Evolutionary conservation across 2,797 vertebrate genomes (phyloP).

Genomic region (Catamblyrhynchus diadema): DNA sequence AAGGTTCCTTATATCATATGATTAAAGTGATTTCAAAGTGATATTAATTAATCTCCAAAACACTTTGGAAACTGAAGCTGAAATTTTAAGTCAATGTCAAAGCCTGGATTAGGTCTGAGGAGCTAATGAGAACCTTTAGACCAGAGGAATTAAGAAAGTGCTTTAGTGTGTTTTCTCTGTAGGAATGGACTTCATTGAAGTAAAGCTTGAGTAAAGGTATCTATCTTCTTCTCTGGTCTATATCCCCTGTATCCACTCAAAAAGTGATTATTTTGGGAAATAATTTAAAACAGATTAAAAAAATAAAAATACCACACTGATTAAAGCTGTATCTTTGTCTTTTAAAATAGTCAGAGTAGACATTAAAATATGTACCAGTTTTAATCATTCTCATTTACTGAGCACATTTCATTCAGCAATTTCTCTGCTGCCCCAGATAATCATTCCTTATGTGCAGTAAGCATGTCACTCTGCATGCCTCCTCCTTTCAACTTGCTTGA

Average conservation of each 20-base stretch:
- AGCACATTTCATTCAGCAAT: neutral
- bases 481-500: neutral
- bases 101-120: neutral
- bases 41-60: neutral
- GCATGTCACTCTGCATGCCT: neutral
- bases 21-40: neutral
- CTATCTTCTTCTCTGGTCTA: neutral
- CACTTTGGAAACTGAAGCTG: neutral
- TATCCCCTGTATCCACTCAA: neutral
- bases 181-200: neutral
- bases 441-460: neutral
- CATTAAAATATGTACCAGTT: neutral
- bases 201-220: neutral
- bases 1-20: neutral
- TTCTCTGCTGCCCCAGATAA: neutral
- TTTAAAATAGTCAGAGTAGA: neutral
- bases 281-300: constrained; percentile 43
- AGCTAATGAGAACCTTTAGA: constrained; percentile 6
- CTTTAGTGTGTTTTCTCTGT: neutral
- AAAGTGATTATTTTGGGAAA: neutral
- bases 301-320: neutral
- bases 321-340: neutral
- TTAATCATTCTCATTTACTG: neutral
- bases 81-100: neutral
- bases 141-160: constrained; percentile 19